These are phyloP conservation scores for Pseudomyrmex cubaensis DNA, from an alignment of 1,140 invertebrate genomes.

Conservation along the genomic window DNA sequence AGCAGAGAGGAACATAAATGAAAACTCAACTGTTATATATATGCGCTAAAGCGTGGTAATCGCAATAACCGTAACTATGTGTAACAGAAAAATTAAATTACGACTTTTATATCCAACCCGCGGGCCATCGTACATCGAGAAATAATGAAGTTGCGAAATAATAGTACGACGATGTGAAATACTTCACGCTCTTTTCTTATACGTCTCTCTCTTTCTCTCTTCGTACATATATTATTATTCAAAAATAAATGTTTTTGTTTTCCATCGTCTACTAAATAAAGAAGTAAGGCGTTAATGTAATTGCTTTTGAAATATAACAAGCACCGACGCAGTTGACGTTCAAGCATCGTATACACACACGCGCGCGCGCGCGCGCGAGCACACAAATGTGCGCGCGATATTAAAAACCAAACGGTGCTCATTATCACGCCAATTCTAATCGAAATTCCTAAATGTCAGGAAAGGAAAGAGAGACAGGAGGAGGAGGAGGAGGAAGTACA, in stretches of 20 bases:
- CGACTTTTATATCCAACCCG: too few relatives aligned
- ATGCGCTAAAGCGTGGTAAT: neutral
- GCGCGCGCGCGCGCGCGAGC: too few relatives aligned
- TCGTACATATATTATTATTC: too few relatives aligned
- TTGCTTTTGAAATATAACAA: neutral
- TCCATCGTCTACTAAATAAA: too few relatives aligned
- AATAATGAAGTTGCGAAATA: too few relatives aligned
- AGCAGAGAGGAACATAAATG: neutral
- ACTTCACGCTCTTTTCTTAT: neutral
- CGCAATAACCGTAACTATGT: neutral
- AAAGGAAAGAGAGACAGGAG: neutral
- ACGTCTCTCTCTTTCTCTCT: neutral
- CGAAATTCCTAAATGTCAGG: constrained; percentile 10
- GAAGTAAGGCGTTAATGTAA: neutral
- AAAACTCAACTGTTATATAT: neutral
- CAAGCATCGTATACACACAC: too few relatives aligned
- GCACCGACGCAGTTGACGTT: too few relatives aligned
- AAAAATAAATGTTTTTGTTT: too few relatives aligned
- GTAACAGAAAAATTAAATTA: neutral
- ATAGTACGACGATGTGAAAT: too few relatives aligned
- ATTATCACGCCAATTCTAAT: neutral
- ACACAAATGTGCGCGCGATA: neutral
- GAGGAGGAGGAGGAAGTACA: neutral
- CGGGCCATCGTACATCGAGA: too few relatives aligned
- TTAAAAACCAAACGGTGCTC: neutral